A percentile compares a stretch with the other conserved stretches of the same genome.
Evolutionary conservation across 2,797 vertebrate genomes (phyloP).

Genomic region (Onychomys arenicola): DNA sequence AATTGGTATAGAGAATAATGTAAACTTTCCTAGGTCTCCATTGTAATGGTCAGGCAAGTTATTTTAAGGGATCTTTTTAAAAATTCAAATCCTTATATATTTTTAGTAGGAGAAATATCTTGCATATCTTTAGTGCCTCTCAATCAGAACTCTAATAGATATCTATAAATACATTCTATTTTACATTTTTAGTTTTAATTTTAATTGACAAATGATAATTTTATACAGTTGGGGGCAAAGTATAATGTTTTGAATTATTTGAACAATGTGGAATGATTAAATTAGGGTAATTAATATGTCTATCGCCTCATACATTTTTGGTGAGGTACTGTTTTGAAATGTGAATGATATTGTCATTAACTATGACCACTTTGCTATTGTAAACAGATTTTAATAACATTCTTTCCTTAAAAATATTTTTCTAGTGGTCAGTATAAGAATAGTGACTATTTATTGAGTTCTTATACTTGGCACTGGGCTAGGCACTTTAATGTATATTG

Average conservation of each 20-base stretch:
- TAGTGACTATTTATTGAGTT: not conserved
- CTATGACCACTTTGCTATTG: not conserved
- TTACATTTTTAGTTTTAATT: not conserved
- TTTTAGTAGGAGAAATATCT: not conserved
- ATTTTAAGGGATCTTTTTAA: not conserved
- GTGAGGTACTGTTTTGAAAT: not conserved
- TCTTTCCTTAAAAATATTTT: not conserved
- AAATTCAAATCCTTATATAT: not conserved
- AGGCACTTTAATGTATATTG: conserved; percentile 11
- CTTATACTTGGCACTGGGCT: not conserved
- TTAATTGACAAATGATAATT: not conserved
- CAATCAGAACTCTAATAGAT: conserved; percentile 5
- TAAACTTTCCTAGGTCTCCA: not conserved
- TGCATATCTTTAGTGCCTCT: conserved; percentile 30
- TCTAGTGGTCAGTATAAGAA: conserved; percentile 6
- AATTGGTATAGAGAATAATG: conserved; percentile 32
- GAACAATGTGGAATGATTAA: not conserved
- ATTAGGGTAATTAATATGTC: not conserved
- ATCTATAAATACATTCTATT: conserved; percentile 17
- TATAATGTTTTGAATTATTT: not conserved
- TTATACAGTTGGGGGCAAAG: not conserved
- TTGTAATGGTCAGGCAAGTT: not conserved
- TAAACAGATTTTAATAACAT: not conserved
- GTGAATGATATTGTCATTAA: not conserved
- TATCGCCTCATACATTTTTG: not conserved